Evolutionary conservation across 2,888 invertebrate genomes (phyloP), one percentile per base, ranked within the genome.

Genomic region (Pyrgus malvae): DNA sequence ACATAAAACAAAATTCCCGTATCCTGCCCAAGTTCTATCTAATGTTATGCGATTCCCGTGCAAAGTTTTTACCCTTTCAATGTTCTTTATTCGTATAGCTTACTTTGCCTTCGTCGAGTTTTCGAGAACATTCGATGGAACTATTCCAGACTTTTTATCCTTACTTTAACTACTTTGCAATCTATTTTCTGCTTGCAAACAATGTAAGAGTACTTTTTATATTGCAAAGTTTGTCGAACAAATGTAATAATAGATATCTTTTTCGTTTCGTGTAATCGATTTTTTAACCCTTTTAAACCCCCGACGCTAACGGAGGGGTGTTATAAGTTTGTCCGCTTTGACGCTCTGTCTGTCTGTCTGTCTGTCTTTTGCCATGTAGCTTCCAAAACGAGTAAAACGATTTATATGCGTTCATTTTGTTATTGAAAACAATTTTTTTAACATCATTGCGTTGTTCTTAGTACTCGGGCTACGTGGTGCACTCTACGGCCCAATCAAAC

Each of bases 71-170:
- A 53, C 44, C 51, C 51, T 53, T 51, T 53, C 44, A 53, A 53
- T 45, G 51, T 53, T 53, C 51, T 53, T 53, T 53, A 45, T 53
- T 53, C 44, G 51, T 53, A 44, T 45, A 53, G 51, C 51, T 53
- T 53, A 45, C 51, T 27, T 53, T 53, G 51, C 51, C 44, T 53
- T 44, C 27, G 44, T 53, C 35, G 44, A 53, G 51, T 53, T 53
- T 53, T 53, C 51, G 51, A 53, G 44, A 53, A 51, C 51, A 51
- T 51, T 51, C 51, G 51, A 51, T 51, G 44, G 37, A 51, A 53
- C 44, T 45, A 37, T 45, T 53, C 44, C 44, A 45, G 51, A 53
- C 51, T 53, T 53, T 51, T 53, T 53, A 45, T 53, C 44, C 51
- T 29, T 37, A 53, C 51, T 53, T 37, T 53, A 53, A 45, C 51